Evolutionary conservation across 2,888 invertebrate species (phyloP), one percentile per base, ranked within the genome.

Genomic region (Andrena flavipes): DNA sequence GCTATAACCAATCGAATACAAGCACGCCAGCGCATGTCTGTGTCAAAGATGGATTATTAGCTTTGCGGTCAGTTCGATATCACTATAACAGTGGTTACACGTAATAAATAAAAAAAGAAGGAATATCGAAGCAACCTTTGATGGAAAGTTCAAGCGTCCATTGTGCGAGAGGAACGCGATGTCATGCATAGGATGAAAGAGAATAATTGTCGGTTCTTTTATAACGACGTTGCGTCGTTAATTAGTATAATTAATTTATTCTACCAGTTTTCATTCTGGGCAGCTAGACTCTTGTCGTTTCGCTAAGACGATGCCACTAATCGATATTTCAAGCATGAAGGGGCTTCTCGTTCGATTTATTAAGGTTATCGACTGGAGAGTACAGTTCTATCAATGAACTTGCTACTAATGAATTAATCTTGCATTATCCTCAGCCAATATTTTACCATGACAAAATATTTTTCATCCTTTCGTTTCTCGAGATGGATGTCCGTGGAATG

Each of bases 41-140:
- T 63, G 51, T 82, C 84, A 80, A 78, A 80, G 82, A 75, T 60
- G n/a, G 64, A 80, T 70, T 73, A 74, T 79, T 73, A 75, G 64
- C 87, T 84, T 84, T 84, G 77, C 76, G 86, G 84, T 86, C 81
- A 70, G 69, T 80, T 80, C 76, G 76, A 81, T 76, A 71, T 69
- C 42, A 33, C 30, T 30, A 20, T 30, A 20, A 69, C 62, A 30
- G 35, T 35, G 68, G 77, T 82, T 84, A 78, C 77, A 63, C 64
- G 62, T 82, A 82, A 82, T 75, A 63, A 82, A 75, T 63, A 67
- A 59, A 69, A 71, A 67, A 51, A 59, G n/a, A 49, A 33, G 42
- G 51, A 26, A 26, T 48, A 76, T 56, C 49, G 20, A 67, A 59
- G 48, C 20, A 73, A 26, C 56, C 71, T 82, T 76, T 80, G 73